Conservation (phyloP, 2,888 invertebrate genomes). For the Lasioglossum leucozonium region DNA sequence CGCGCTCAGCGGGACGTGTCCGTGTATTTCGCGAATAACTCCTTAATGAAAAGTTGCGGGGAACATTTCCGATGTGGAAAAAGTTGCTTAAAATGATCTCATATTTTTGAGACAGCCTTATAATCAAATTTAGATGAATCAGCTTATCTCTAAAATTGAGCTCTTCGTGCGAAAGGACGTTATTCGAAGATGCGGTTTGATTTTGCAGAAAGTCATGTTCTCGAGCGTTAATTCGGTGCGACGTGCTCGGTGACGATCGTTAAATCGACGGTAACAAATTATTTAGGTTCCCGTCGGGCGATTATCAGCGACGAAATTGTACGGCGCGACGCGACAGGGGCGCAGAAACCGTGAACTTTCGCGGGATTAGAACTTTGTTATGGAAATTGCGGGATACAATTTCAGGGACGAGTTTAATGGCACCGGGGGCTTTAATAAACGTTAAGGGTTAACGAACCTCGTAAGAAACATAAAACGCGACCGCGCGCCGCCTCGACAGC, state of each 20-base stretch:
- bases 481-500: not conserved
- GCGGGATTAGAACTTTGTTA: not conserved
- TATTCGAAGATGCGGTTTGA: no score
- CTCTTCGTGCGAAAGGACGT: no score
- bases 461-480: constrained; percentile 42
- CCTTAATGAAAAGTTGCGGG: no score
- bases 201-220: not conserved
- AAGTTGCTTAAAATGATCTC: no score
- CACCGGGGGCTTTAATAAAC: constrained; percentile 43
- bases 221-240: not conserved
- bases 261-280: not conserved
- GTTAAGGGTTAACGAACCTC: constrained; percentile 48
- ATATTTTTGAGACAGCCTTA: no score
- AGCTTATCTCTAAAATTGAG: no score
- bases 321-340: not conserved
- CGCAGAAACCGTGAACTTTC: not conserved
- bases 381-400: not conserved
- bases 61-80: no score
- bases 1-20: no score
- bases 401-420: constrained; percentile 34
- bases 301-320: not conserved
- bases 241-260: not conserved
- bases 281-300: not conserved
- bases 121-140: no score
- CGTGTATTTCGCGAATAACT: no score